A percentile compares a stretch with the other conserved stretches of the same genome.
These are phyloP conservation scores for Cacajao melanocephalus DNA, from an alignment of 2,797 vertebrate genomes.

Conservation along the genomic window DNA sequence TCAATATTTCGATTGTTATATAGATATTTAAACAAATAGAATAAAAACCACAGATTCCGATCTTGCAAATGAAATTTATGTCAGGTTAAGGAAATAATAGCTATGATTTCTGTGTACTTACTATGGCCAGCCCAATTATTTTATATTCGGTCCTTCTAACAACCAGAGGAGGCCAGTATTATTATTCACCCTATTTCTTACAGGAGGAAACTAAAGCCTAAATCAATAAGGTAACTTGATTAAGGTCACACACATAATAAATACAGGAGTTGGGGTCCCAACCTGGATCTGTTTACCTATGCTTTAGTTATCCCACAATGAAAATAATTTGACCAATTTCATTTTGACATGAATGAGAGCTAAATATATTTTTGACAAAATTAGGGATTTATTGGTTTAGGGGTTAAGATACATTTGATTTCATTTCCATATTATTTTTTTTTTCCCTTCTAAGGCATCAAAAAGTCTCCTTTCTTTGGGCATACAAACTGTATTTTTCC, in stretches of 20 bases:
- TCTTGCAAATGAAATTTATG: neutral
- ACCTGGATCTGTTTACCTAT: neutral
- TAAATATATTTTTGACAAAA: neutral
- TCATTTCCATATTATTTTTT: neutral
- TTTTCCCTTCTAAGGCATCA: fast-evolving
- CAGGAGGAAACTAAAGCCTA: neutral
- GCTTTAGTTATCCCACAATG: neutral
- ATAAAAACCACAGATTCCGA: neutral
- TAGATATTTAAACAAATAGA: neutral
- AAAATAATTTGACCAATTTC: neutral
- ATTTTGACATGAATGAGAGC: neutral
- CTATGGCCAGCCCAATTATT: neutral
- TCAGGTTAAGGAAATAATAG: neutral
- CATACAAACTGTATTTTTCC: neutral
- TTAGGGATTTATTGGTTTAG: neutral
- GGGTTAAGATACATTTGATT: neutral
- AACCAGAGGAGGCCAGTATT: neutral
- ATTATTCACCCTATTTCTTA: neutral
- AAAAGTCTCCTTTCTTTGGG: neutral
- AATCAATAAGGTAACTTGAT: neutral
- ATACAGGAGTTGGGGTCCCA: neutral
- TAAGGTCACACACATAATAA: neutral
- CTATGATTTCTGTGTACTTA: neutral
- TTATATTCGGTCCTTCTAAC: neutral
- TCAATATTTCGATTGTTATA: neutral